Conservation (phyloP, 2,797 vertebrate species). For the Pachyuromys duprasi region DNA sequence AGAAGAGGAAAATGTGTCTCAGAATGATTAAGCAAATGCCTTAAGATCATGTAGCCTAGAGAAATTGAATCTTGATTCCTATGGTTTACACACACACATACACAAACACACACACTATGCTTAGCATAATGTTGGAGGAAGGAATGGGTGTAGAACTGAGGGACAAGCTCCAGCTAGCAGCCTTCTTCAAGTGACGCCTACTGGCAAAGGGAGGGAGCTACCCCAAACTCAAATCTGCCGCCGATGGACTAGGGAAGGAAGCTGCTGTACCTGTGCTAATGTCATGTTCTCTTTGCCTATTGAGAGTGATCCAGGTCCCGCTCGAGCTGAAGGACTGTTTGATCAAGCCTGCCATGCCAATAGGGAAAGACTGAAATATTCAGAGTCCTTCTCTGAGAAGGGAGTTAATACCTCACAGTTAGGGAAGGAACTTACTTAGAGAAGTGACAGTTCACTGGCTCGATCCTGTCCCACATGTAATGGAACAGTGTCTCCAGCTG, state of each 20-base stretch:
- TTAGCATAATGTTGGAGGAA: neutral
- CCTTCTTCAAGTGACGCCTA: neutral
- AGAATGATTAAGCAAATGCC: slow-evolving; percentile 1
- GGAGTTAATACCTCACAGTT: neutral
- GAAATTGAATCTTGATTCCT: slow-evolving; percentile 28
- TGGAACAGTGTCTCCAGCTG: slow-evolving; percentile 40
- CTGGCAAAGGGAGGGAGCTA: neutral
- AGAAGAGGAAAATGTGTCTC: neutral
- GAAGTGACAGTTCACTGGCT: neutral
- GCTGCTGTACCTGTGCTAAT: no score
- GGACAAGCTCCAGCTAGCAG: neutral
- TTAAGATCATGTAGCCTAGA: neutral
- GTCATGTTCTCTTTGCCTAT: neutral
- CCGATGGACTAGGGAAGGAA: neutral
- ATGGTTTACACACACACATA: neutral
- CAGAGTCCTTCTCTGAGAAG: neutral
- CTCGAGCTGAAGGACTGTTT: neutral
- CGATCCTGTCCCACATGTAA: neutral
- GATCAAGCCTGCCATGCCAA: neutral
- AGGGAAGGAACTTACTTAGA: neutral
- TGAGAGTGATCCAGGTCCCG: neutral
- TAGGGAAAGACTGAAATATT: neutral
- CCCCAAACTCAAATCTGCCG: neutral
- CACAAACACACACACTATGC: neutral
- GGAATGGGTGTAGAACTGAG: neutral